Evolutionary conservation across 23 tunicate species (phyloP), one percentile per base, ranked within the genome.

Genomic region (Oikopleura vanhoeffeni): DNA sequence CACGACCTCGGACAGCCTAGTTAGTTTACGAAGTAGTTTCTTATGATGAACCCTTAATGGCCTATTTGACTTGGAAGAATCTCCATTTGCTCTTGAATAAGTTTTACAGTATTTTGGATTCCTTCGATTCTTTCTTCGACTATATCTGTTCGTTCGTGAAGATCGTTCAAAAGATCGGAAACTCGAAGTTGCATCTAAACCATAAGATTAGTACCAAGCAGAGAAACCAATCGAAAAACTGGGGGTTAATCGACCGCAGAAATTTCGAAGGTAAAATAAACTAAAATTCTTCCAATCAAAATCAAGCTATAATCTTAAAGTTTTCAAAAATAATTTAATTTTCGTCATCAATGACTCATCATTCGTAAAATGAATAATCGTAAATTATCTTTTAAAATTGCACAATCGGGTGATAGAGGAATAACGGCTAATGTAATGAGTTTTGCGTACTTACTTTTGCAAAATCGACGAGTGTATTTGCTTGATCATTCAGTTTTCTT

Each of bases 401-500:
- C n/a, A n/a, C n/a, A n/a, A n/a, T n/a, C n/a, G n/a, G n/a, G n/a
- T n/a, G n/a, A n/a, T n/a, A n/a, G n/a, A n/a, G n/a, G n/a, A n/a
- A n/a, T n/a, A n/a, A n/a, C n/a, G n/a, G n/a, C n/a, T n/a, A n/a
- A n/a, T n/a, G n/a, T n/a, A n/a, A 34, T 83, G 39, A 38, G 28
- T 83, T 40, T 4, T 83, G 4, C 13, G 35, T 13, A 34, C 83
- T 84, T 84, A 91, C 99, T 87, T 95, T 95, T 3, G 99, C 91
- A 71, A 90, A 91, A 82, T 95, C 99, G 40, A 91, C 86, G 0
- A 95, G 84, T 1, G 99, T 91, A 76, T 89, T 95, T 34, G 99
- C 96, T 85, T 95, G 99, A 67, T 95, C 99, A 85, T 87, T 95
- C 67, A 95, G 77, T 79, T 95, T 95, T 76, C 99, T 83, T 76